Evolutionary conservation across 2,888 invertebrate genomes (phyloP).

Genomic region (Athripsodes cinereus): DNA sequence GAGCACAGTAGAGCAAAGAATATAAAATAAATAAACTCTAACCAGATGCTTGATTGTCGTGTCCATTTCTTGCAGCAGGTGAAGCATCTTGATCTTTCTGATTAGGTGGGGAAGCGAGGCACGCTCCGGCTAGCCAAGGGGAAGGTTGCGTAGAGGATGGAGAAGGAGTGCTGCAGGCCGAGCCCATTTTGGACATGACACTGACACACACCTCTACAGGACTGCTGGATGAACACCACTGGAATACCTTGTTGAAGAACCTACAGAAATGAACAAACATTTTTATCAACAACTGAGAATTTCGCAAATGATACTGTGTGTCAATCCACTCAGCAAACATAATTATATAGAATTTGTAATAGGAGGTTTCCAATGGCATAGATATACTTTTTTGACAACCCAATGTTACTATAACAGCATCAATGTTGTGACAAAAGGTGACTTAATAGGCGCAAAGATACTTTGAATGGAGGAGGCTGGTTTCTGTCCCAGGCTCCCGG

Average conservation of each 20-base stretch:
- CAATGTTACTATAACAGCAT: too few relatives aligned
- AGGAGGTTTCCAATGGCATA: neutral
- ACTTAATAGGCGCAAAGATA: too few relatives aligned
- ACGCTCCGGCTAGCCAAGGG: slow-evolving; percentile 1
- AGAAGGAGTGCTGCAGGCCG: slow-evolving; percentile 5
- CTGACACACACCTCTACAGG: slow-evolving; percentile 24
- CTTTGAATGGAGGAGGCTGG: too few relatives aligned
- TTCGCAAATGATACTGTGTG: neutral
- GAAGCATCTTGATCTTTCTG: slow-evolving; percentile 28
- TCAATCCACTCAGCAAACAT: neutral
- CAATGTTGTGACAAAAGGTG: too few relatives aligned
- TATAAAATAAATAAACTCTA: neutral
- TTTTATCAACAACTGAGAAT: too few relatives aligned
- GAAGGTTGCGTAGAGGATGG: slow-evolving; percentile 32
- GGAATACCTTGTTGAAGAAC: slow-evolving; percentile 45
- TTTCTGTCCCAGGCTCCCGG: too few relatives aligned
- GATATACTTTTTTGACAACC: neutral
- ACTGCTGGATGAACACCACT: slow-evolving; percentile 36
- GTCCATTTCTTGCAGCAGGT: slow-evolving; percentile 41
- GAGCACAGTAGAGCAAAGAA: neutral
- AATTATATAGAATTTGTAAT: neutral
- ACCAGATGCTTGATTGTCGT: slow-evolving; percentile 32
- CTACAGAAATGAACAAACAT: slow-evolving; percentile 30
- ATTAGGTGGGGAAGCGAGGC: neutral
- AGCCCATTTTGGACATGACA: slow-evolving; percentile 11